Evolutionary conservation across 2,113 vertebrate genomes (phyloP), one percentile per base, ranked within the genome.

Genomic region (Perca fluviatilis): DNA sequence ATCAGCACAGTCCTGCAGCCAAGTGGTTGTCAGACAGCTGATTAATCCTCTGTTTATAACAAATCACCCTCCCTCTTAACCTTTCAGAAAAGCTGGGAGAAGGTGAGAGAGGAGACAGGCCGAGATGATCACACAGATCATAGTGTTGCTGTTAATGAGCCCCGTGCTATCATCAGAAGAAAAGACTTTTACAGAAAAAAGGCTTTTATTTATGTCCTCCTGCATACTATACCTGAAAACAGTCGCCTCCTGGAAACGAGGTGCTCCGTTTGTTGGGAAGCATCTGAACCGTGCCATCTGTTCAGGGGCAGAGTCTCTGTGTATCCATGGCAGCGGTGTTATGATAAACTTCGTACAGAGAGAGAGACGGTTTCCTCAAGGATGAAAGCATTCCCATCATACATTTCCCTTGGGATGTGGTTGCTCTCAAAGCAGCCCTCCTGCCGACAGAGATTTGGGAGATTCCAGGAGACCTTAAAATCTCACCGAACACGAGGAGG

Each of bases 361-460:
- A 61, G 71, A 43, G 40, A 43, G 58, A 72, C 15, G 0, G 25
- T 66, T 73, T 79, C 82, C 71, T 63, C 57, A 69, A 16, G 80
- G 88, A 92, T 93, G 50, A 94, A 94, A 94, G 87, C 75, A 72
- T 92, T 92, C 84, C 74, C 85, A 5, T 89, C 82, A 63, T 77
- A 15, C 50, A 30, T 72, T 82, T 88, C 79, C 25, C 69, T 30
- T 50, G 80, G 86, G 86, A 90, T 86, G 85, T 57, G 82, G 88
- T 80, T 71, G 77, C 82, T 84, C 78, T 91, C 51, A 82, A 83
- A 87, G 82, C 80, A 66, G 74, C 73, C 65, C 86, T 85, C 89
- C 91, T 79, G 88, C 89, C 70, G 57, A 82, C 79, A 62, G 65
- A 84, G 77, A 88, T 91, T 84, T 84, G 84, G 85, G 89, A 91